Percentiles rank a stretch among this genome's conserved stretches.
phyloP scores from a whole-genome alignment of 2,888 invertebrate species.

The Trissoscelio sp. region DNA sequence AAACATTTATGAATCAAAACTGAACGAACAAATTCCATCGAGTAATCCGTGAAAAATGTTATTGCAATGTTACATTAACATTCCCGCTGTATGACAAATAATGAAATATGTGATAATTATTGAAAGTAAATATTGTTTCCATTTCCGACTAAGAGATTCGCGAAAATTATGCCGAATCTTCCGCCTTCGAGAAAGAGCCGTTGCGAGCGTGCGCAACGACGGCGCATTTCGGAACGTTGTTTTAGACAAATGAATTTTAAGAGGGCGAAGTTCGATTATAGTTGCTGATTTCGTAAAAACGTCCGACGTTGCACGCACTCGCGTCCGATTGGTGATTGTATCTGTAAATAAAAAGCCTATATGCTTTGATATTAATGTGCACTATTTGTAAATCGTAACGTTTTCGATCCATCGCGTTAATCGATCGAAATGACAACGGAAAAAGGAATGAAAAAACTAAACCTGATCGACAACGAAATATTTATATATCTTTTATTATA shows the following conservation, averaged over 20 bases:
- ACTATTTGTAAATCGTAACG: slow-evolving; percentile 67
- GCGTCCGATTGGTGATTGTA: slow-evolving; percentile 61
- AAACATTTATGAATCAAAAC: too few species aligned
- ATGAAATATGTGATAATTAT: slow-evolving; percentile 63
- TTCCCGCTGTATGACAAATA: slow-evolving; percentile 56
- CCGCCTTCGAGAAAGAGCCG: slow-evolving; percentile 40
- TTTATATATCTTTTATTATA: slow-evolving; percentile 58
- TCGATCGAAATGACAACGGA: not conserved
- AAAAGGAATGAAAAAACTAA: slow-evolving; percentile 6
- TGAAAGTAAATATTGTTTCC: slow-evolving; percentile 59
- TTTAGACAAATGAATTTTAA: slow-evolving; percentile 32
- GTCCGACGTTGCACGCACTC: slow-evolving; percentile 21
- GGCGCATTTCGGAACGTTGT: slow-evolving; percentile 18
- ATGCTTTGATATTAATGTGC: slow-evolving; percentile 68
- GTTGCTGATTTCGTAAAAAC: slow-evolving; percentile 37
- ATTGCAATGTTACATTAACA: slow-evolving; percentile 57
- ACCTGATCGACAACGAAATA: slow-evolving; percentile 35
- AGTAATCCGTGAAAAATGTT: not conserved
- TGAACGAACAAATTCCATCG: not conserved
- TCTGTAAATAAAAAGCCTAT: slow-evolving; percentile 65
- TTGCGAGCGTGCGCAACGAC: slow-evolving; percentile 5
- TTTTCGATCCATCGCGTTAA: slow-evolving; percentile 59
- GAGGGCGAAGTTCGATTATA: slow-evolving; percentile 21
- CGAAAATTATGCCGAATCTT: slow-evolving; percentile 43
- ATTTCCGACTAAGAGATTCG: slow-evolving; percentile 45